A percentile compares a stretch with the other conserved stretches of the same genome.
Evolutionary conservation across 2,113 vertebrate genomes (phyloP).

Genomic region (Procavia capensis): DNA sequence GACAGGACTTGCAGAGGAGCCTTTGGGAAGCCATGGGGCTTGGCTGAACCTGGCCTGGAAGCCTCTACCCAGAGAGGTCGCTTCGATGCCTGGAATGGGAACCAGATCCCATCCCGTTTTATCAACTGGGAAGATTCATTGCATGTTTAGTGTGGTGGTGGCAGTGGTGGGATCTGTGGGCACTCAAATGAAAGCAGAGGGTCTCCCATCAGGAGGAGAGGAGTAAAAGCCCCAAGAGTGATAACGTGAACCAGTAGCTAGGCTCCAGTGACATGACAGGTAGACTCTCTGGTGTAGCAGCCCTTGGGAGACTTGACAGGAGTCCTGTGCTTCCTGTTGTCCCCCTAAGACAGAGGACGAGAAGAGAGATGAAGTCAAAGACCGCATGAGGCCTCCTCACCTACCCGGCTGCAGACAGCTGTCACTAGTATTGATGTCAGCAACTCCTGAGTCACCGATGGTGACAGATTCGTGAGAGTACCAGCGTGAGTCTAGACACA

Average conservation of each 20-base stretch:
- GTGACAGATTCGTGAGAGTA: background rate
- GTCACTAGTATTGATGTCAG: background rate
- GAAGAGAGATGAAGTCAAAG: background rate
- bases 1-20: background rate
- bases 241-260: background rate
- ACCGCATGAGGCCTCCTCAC: background rate
- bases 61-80: background rate
- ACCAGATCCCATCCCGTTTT: background rate
- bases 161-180: background rate
- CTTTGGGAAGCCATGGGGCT: background rate
- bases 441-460: too few relatives aligned
- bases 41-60: too few relatives aligned
- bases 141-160: accelerated
- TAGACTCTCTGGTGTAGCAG: background rate
- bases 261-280: background rate
- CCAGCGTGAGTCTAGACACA: background rate
- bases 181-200: background rate
- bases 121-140: background rate
- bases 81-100: accelerated
- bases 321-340: too few relatives aligned
- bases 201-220: background rate
- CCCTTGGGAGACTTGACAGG: background rate
- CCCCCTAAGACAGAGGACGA: background rate
- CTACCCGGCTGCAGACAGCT: background rate
- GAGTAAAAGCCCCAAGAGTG: background rate